phyloP scores from a whole-genome alignment of 1,140 invertebrate species.

The Formica selysi region DNA sequence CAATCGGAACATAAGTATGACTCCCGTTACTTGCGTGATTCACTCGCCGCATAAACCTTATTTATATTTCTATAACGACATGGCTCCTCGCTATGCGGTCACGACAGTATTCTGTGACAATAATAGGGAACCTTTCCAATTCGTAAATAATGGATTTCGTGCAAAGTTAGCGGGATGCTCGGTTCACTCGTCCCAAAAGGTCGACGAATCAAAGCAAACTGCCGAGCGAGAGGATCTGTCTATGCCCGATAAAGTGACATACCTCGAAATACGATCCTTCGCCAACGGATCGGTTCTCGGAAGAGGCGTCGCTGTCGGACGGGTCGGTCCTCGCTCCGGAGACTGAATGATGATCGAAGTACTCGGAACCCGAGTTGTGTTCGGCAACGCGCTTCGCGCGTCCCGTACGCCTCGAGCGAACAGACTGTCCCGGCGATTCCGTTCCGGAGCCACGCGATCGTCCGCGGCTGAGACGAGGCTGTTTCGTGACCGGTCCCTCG shows the following conservation, averaged over 20 bases:
- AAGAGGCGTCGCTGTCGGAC: constrained; percentile 84
- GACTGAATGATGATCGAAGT: constrained; percentile 65
- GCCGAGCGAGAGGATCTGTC: neutral
- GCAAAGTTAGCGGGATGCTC: neutral
- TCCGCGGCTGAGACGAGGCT: constrained; percentile 87
- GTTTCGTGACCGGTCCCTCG: constrained; percentile 90
- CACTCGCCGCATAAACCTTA: neutral
- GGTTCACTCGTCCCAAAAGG: too few relatives aligned
- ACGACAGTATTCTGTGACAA: neutral
- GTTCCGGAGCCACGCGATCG: constrained; percentile 81
- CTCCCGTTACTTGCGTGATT: constrained; percentile 38
- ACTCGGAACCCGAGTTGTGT: constrained; percentile 57
- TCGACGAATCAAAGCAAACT: neutral
- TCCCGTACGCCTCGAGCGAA: constrained; percentile 69
- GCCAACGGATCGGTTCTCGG: constrained; percentile 82
- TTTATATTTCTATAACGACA: constrained; percentile 12
- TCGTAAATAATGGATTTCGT: constrained; percentile 17
- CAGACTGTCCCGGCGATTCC: constrained; percentile 74
- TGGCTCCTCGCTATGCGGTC: neutral
- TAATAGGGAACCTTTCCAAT: constrained; percentile 13
- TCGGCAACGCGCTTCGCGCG: constrained; percentile 72
- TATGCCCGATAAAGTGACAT: neutral
- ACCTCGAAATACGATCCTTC: constrained; percentile 87
- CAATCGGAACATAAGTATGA: constrained; percentile 5
- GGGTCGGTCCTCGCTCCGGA: constrained; percentile 70